Conservation (phyloP, 1,140 invertebrate species). For the Liolophura sinensis region DNA sequence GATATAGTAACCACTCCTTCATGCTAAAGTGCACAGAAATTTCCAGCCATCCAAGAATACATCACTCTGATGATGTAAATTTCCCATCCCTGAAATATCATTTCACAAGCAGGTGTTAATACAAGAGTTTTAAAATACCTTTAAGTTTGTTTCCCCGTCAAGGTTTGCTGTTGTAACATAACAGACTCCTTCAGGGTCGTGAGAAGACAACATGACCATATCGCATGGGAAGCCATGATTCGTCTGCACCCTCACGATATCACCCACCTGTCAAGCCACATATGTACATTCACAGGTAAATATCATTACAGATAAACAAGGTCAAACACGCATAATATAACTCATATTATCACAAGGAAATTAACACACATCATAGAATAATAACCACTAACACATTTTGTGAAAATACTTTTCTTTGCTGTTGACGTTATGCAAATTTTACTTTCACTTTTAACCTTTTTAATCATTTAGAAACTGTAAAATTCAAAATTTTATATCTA, state of each 20-base stretch:
- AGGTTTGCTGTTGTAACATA: conserved; percentile 99
- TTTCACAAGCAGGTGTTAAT: not conserved
- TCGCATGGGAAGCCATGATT: conserved; percentile 82
- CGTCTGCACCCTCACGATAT: conserved; percentile 71
- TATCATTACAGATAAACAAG: not conserved
- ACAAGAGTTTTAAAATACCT: conserved; percentile 54
- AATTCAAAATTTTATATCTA: not conserved
- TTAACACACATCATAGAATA: not conserved
- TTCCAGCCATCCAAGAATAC: not conserved
- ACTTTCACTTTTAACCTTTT: too few species aligned
- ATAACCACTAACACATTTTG: not conserved
- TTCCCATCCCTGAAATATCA: not conserved
- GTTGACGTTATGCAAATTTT: too few species aligned
- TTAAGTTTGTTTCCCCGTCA: conserved; percentile 85
- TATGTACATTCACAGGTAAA: conserved; percentile 35
- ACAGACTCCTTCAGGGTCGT: conserved; percentile 91
- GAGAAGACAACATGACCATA: conserved; percentile 71
- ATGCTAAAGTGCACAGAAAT: too few species aligned
- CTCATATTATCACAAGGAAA: not conserved
- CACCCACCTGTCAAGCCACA: conserved; percentile 67
- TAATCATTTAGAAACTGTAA: too few species aligned
- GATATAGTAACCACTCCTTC: too few species aligned
- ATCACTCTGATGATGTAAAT: not conserved
- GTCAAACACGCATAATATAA: not conserved
- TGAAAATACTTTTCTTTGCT: not conserved